Evolutionary conservation across 2,888 invertebrate genomes (phyloP).

Genomic region (Athetis lepigone): DNA sequence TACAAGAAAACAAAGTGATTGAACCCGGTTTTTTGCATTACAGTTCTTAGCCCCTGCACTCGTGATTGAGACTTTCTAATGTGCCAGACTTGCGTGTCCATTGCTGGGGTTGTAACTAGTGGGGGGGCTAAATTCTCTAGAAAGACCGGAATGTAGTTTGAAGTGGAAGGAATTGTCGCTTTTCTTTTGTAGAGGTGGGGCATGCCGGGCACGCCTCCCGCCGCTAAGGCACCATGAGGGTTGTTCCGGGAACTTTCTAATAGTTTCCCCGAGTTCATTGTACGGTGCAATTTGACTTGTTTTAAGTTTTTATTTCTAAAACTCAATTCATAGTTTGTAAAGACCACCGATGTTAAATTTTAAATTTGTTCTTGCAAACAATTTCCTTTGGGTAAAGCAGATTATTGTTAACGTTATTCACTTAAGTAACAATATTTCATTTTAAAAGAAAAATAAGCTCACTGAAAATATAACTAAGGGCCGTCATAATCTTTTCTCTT

Average conservation of each 20-base stretch:
- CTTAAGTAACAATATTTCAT: neutral
- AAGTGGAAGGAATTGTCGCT: constrained; percentile 45
- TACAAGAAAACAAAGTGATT: constrained; percentile 65
- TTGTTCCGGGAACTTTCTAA: constrained; percentile 81
- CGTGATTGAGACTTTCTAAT: constrained; percentile 20
- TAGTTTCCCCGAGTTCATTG: constrained; percentile 81
- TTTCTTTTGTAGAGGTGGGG: constrained; percentile 62
- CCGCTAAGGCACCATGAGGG: constrained; percentile 77
- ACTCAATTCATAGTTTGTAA: constrained; percentile 52
- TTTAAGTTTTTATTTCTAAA: constrained; percentile 61
- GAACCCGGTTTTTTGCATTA: constrained; percentile 62
- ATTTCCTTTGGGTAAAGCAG: constrained; percentile 19
- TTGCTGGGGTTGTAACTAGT: constrained; percentile 30
- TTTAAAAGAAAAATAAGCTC: neutral
- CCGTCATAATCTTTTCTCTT: no score
- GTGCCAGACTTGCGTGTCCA: constrained; percentile 33
- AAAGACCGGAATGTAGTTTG: constrained; percentile 57
- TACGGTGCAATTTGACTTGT: constrained; percentile 72
- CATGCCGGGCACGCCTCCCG: constrained; percentile 78
- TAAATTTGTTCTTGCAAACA: constrained; percentile 34
- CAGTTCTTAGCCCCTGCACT: constrained; percentile 31
- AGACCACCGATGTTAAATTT: constrained; percentile 40
- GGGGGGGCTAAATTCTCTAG: constrained; percentile 11
- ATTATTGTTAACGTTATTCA: neutral
- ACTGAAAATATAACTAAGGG: no score